Base-by-base conservation (phyloP, 2,888 invertebrate genomes). In the Octonoba sinensis region DNA sequence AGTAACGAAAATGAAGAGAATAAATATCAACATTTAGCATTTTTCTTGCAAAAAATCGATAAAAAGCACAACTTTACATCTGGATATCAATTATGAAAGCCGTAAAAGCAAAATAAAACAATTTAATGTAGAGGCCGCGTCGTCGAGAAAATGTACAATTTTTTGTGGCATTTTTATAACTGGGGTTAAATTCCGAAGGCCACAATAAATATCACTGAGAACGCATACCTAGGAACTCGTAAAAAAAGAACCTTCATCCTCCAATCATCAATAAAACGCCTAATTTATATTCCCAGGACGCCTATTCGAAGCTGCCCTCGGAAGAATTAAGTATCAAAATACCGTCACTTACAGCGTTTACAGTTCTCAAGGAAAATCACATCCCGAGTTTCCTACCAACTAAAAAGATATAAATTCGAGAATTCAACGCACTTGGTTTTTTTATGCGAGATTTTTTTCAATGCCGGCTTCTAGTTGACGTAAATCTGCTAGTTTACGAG, bases 281-380 rank as follows among this genome's bases (percentile, higher is more conserved):
- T 78, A 78, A 78, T 78, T 78, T 78, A 78, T 78, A 78, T 71
- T 65, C 71, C 49, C 66, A 72, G 65, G 66, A 65, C 44, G 59
- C 62, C 78, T 71, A 78, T 78, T 72, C 78, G 44, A 51, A 20
- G 22, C 44, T 65, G 65, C 51, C 46, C 65, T 71, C 66, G 66
- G 18, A 59, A 59, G 78, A 78, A 78, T 78, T 78, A 78, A 78
- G 72, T 78, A 78, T 72, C 78, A 71, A 78, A 78, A 78, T 78
- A 78, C 59, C 78, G 51, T 66, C 72, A 72, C 71, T 72, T 66
- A 72, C 51, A 60, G 66, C 46, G 57, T 78, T 72, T 72, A 78
- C 72, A 78, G 78, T 78, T 78, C 78, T 78, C 46, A 66, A 71
- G 78, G 66, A 78, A 78, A 78, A 72, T 71, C 72, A 22, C 65